Conservation (phyloP, 2,888 invertebrate species). For the Gerosis bhagava region DNA sequence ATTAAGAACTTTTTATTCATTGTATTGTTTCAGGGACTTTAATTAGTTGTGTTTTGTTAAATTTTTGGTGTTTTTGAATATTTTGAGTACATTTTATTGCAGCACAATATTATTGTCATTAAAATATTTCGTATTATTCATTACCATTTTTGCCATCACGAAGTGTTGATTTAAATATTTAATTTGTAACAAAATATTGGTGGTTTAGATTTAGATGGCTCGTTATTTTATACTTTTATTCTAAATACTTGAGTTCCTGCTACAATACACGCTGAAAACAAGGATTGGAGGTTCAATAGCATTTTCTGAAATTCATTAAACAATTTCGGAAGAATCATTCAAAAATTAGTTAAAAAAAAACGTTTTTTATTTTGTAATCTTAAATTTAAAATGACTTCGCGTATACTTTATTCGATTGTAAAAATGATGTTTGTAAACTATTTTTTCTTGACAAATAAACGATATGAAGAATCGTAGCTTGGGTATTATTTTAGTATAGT, state of each 20-base stretch:
- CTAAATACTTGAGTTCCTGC: constrained; percentile 13
- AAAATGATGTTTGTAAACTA: constrained; percentile 58
- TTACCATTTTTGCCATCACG: not conserved
- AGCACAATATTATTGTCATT: constrained; percentile 3
- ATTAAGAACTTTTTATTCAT: no score
- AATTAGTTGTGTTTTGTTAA: constrained; percentile 5
- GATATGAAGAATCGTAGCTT: constrained; percentile 58
- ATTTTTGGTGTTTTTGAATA: constrained; percentile 1
- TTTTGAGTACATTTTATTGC: constrained; percentile 8
- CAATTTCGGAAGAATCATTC: no score
- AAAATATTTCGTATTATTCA: not conserved
- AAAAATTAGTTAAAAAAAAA: no score
- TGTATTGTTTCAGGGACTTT: constrained; percentile 12
- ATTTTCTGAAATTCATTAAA: no score
- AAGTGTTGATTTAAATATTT: no score
- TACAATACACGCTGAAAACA: no score
- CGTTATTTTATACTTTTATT: constrained; percentile 3
- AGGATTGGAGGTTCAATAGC: no score
- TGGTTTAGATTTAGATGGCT: no score
- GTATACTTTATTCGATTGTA: constrained; percentile 33
- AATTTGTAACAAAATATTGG: no score
- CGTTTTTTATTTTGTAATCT: constrained; percentile 8
- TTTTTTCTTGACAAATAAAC: constrained; percentile 36
- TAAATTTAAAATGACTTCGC: constrained; percentile 4
- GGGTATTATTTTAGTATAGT: no score